Percentiles rank a stretch among this genome's conserved stretches.
phyloP scores from a whole-genome alignment of 1,140 invertebrate species.

The Euborellia annulipes region DNA sequence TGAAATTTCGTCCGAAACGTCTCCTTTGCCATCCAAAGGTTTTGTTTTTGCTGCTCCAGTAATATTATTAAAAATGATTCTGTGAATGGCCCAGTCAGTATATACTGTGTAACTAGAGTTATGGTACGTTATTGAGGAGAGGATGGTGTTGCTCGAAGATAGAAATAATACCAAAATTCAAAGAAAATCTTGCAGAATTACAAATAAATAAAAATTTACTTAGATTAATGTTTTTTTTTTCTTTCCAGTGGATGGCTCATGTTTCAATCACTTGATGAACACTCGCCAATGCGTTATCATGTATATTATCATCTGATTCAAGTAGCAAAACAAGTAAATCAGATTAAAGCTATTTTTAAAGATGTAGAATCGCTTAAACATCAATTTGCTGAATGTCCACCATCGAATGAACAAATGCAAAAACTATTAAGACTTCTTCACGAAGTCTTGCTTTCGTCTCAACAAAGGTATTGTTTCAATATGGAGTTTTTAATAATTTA shows the following conservation, averaged over 20 bases:
- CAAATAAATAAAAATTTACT: too few species aligned
- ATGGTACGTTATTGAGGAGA: too few species aligned
- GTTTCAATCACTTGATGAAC: slow-evolving; percentile 77
- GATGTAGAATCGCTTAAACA: slow-evolving; percentile 66
- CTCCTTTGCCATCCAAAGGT: too few species aligned
- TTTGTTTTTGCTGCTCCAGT: too few species aligned
- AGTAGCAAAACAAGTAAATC: slow-evolving; percentile 72
- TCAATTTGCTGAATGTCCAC: slow-evolving; percentile 66
- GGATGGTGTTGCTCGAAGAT: too few species aligned
- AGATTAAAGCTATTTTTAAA: slow-evolving; percentile 63
- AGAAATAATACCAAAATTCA: too few species aligned
- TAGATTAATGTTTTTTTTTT: too few species aligned
- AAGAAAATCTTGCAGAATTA: too few species aligned
- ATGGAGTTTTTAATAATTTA: slow-evolving; percentile 23
- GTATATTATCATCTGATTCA: slow-evolving; percentile 83
- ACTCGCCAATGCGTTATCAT: slow-evolving; percentile 71
- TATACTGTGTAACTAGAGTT: background rate
- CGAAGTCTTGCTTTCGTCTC: slow-evolving; percentile 61
- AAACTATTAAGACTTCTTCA: slow-evolving; percentile 78
- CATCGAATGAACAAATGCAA: slow-evolving; percentile 83
- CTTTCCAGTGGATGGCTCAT: slow-evolving; percentile 57
- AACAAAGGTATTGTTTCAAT: slow-evolving; percentile 41
- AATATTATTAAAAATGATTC: too few species aligned
- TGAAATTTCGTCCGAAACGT: too few species aligned
- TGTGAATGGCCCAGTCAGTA: too few species aligned